Percentiles rank a stretch among this genome's conserved stretches.
These are phyloP conservation scores for Heliocidaris erythrogramma DNA, from an alignment of 35 echinoderm and acorn worm genomes.

Conservation along the genomic window DNA sequence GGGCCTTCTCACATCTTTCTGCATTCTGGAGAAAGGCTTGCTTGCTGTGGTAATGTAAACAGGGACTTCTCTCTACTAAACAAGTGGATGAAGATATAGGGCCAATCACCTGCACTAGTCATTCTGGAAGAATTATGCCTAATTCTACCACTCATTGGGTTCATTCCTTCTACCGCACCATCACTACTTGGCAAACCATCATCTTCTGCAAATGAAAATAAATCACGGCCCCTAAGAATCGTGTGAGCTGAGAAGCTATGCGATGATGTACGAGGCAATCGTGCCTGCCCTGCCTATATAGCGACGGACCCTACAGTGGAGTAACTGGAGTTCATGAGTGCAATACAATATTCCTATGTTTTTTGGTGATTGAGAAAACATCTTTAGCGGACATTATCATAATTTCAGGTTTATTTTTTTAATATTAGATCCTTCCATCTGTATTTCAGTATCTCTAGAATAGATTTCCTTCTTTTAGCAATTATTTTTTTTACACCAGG, in stretches of 20 bases:
- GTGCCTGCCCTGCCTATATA: neutral
- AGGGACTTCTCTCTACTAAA: neutral
- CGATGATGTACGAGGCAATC: neutral
- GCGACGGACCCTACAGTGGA: neutral
- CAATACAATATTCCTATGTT: neutral
- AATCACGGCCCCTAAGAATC: neutral
- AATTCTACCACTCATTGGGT: neutral
- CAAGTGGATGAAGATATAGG: constrained; percentile 10
- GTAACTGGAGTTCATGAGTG: neutral
- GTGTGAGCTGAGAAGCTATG: neutral
- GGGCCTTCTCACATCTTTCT: neutral
- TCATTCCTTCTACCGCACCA: neutral
- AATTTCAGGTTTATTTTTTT: neutral
- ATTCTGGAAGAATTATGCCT: neutral
- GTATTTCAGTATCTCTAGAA: neutral
- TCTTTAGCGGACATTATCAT: neutral
- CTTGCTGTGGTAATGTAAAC: neutral
- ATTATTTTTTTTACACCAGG: neutral
- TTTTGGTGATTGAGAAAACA: neutral
- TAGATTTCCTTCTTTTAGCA: neutral
- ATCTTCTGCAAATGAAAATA: constrained; percentile 18
- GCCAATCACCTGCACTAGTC: neutral
- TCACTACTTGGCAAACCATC: neutral
- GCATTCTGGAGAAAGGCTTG: neutral
- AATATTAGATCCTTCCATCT: neutral